Conservation (phyloP, 2,113 vertebrate genomes). For the Hyla sarda region DNA sequence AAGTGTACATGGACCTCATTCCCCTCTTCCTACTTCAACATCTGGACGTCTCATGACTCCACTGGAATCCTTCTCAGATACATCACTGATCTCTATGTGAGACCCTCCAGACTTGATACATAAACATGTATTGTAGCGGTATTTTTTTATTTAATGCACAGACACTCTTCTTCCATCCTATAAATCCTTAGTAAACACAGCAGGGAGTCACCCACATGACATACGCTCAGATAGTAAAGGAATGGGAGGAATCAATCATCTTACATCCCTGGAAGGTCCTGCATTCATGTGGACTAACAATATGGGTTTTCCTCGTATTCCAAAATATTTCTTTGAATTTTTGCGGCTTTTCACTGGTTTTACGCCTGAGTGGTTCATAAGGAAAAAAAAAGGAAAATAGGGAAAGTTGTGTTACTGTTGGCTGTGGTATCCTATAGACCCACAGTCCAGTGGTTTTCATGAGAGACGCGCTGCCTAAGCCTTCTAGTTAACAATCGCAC, state of each 20-base stretch:
- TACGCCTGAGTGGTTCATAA: not conserved
- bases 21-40: not conserved
- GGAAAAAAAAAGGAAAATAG: not conserved
- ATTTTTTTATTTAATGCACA: not conserved
- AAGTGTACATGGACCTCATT: not conserved
- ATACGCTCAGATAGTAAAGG: not conserved
- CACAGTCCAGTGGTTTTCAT: not conserved
- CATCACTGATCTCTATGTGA: not conserved
- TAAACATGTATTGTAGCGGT: not conserved
- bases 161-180: not conserved
- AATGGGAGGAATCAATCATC: not conserved
- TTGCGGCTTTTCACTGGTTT: not conserved
- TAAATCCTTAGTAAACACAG: not conserved
- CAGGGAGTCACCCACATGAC: not conserved
- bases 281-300: not conserved
- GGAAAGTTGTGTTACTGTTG: not conserved
- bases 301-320: not conserved
- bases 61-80: not conserved
- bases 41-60: not conserved
- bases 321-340: not conserved
- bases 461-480: conserved; percentile 7
- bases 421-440: not conserved
- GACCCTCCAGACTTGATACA: not conserved
- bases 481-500: not conserved
- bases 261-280: not conserved